Evolutionary conservation across 2,888 invertebrate genomes (phyloP).

Genomic region (Drosophila borealis): DNA sequence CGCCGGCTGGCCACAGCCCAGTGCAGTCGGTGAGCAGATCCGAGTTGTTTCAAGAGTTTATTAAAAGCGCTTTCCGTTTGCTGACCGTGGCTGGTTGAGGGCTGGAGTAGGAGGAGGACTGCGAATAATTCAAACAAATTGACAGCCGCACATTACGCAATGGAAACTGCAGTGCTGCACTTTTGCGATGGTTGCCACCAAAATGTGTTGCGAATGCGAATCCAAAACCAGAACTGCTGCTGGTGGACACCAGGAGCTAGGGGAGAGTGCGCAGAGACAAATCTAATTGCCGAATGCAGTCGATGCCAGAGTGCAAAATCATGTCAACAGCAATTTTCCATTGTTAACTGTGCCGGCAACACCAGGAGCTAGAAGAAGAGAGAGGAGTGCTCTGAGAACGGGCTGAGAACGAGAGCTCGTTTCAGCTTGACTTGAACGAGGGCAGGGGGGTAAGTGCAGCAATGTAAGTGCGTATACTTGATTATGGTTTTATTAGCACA

Average conservation of each 20-base stretch:
- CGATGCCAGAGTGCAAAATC: slow-evolving; percentile 85
- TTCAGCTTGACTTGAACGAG: neutral
- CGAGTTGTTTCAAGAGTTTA: slow-evolving; percentile 51
- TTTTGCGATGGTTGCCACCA: slow-evolving; percentile 63
- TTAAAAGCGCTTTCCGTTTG: slow-evolving; percentile 69
- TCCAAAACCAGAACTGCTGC: slow-evolving; percentile 20
- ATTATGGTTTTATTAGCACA: slow-evolving; percentile 77
- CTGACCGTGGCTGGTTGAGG: slow-evolving; percentile 25
- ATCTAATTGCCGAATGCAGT: slow-evolving; percentile 86
- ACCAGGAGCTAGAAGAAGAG: slow-evolving; percentile 19
- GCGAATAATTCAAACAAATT: slow-evolving; percentile 79
- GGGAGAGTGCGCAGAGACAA: slow-evolving; percentile 73
- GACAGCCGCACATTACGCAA: slow-evolving; percentile 79
- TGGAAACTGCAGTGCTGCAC: slow-evolving; percentile 76
- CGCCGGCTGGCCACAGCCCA: slow-evolving; percentile 7
- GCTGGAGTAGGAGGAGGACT: slow-evolving; percentile 26
- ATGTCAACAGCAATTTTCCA: slow-evolving; percentile 85
- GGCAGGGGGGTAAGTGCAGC: slow-evolving; percentile 39
- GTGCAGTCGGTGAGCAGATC: slow-evolving; percentile 17
- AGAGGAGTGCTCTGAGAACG: slow-evolving; percentile 2
- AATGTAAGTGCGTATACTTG: slow-evolving; percentile 74
- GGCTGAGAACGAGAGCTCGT: slow-evolving; percentile 1
- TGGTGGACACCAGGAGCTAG: neutral
- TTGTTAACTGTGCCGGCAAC: slow-evolving; percentile 65
- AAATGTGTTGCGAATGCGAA: slow-evolving; percentile 42